Percentiles rank a stretch among this genome's conserved stretches.
These are phyloP conservation scores for Bombyx mori DNA, from an alignment of 1,140 invertebrate genomes.

Conservation along the genomic window ASM3026992v2 NC_085130.1:5690001-5690500, in stretches of 20 bases:
- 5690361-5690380: constrained; percentile 42
- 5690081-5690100: constrained; percentile 1
- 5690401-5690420: constrained; percentile 84
- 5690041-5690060: too few relatives aligned
- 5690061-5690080: constrained; percentile 1
- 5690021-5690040: too few relatives aligned
- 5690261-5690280: constrained; percentile 38
- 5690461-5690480: constrained; percentile 73
- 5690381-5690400: constrained; percentile 70
- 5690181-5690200: neutral
- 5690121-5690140: too few relatives aligned
- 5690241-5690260: constrained; percentile 6
- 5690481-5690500: constrained; percentile 67
- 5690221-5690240: too few relatives aligned
- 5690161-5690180: too few relatives aligned
- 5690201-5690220: constrained; percentile 6
- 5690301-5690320: constrained; percentile 58
- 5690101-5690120: neutral
- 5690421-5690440: constrained; percentile 83
- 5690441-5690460: constrained; percentile 79
- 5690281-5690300: constrained; percentile 44
- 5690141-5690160: too few relatives aligned
- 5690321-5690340: constrained; percentile 48
- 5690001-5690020: too few relatives aligned
- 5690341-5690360: constrained; percentile 48